Base-by-base conservation (phyloP, 1,140 invertebrate genomes). In the Drepana arcuata region DNA sequence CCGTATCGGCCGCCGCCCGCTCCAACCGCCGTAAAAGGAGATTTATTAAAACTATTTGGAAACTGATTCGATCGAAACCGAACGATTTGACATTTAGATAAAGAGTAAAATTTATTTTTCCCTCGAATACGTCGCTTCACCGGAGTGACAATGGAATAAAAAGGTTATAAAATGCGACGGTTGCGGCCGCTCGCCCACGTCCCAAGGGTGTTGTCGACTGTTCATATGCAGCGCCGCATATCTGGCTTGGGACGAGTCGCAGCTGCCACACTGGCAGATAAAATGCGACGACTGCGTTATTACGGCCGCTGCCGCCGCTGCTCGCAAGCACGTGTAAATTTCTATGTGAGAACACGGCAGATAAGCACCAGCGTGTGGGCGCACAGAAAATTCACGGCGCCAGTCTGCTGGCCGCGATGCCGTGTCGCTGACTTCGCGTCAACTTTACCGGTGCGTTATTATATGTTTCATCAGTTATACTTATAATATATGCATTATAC, bases 1-100 rank as follows among this genome's bases (percentile, higher is more conserved):
- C 55, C 59, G 60, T 72, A 75, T 75, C 68, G 62, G 53, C 58
- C 60, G 62, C 52, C 48, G 58, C 59, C n/a, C 61, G 64, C 57
- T 58, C 57, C 55, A 51, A 48, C 37, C 57, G 63, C 66, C 61
- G 77, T 81, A 78, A 81, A 81, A 81, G 72, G 77, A 81, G 77
- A 81, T 81, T 81, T 81, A 81, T 81, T 81, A 77, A 81, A 81
- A 82, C 78, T 82, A 82, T 82, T 82, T 75, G 70, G 69, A 74
- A 79, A 81, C 77, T 77, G 77, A 81, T 81, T 79, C 77, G 74
- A 81, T 81, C 74, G 77, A 69, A 74, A 65, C 62, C 66, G 65
- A 75, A 79, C 74, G 77, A 81, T 81, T 81, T 81, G 77, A 81
- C 77, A 81, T 81, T 81, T 75, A 81, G 77, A 81, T 81, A 81